A percentile compares a stretch with the other conserved stretches of the same genome.
Evolutionary conservation across 2,888 invertebrate genomes (phyloP).

Genomic region (Auanema freiburgensis): DNA sequence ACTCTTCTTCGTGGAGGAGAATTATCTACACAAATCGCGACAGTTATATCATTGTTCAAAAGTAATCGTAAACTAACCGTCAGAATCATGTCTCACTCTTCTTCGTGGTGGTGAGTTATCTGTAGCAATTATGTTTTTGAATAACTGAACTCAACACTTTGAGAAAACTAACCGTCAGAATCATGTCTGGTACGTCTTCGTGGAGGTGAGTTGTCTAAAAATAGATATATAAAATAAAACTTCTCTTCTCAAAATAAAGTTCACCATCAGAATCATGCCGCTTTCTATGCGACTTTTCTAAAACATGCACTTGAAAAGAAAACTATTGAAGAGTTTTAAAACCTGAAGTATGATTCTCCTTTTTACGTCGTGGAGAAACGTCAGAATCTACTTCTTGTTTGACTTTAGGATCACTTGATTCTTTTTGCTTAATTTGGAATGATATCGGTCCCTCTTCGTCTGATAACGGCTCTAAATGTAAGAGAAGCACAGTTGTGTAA

Average conservation of each 20-base stretch:
- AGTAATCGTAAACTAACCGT: not conserved
- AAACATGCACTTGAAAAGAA: too few species aligned
- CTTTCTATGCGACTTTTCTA: not conserved
- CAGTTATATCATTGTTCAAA: not conserved
- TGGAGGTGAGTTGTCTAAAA: slow-evolving; percentile 9
- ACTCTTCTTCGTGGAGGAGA: slow-evolving; percentile 25
- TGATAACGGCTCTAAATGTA: too few species aligned
- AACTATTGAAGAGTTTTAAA: too few species aligned
- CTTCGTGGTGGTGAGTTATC: slow-evolving; percentile 8
- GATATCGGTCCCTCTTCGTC: too few species aligned
- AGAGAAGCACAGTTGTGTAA: too few species aligned
- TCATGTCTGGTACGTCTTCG: slow-evolving; percentile 22
- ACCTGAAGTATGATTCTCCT: too few species aligned
- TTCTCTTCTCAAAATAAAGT: not conserved
- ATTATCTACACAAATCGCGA: slow-evolving; percentile 16
- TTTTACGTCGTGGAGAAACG: too few species aligned
- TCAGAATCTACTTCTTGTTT: too few species aligned
- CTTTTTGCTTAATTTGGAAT: too few species aligned
- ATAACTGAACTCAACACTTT: not conserved
- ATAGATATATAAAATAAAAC: not conserved
- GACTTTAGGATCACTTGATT: too few species aligned
- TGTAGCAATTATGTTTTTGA: slow-evolving; percentile 2
- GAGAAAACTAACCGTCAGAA: slow-evolving; percentile 11
- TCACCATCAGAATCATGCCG: slow-evolving; percentile 10
- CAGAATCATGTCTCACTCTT: slow-evolving; percentile 27